Evolutionary conservation across 1,140 invertebrate species (phyloP).

Genomic region (Plectus sambesii): DNA sequence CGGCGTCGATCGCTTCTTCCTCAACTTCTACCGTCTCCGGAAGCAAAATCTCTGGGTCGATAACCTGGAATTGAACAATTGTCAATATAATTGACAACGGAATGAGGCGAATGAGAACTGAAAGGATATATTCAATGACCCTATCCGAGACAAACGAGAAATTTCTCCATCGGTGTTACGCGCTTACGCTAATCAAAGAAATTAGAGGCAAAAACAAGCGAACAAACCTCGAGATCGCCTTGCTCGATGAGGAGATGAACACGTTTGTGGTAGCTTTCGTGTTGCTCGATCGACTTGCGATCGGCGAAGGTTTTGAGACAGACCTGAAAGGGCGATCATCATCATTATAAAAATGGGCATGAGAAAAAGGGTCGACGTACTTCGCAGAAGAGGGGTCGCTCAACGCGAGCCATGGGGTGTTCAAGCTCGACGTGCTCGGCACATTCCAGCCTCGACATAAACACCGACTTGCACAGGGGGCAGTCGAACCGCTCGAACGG

Average conservation of each 20-base stretch:
- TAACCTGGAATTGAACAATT: slow-evolving; percentile 6
- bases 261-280: slow-evolving; percentile 42
- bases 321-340: slow-evolving; percentile 25
- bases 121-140: no score
- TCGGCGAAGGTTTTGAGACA: slow-evolving; percentile 37
- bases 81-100: no score
- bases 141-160: no score
- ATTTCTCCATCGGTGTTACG: background rate
- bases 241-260: slow-evolving; percentile 26
- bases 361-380: slow-evolving; percentile 17
- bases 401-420: slow-evolving; percentile 26
- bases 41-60: slow-evolving; percentile 25
- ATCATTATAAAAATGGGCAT: slow-evolving; percentile 4
- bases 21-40: slow-evolving; percentile 18
- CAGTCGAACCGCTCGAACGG: slow-evolving; percentile 43
- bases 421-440: slow-evolving; percentile 35
- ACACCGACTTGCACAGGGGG: slow-evolving; percentile 36
- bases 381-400: slow-evolving; percentile 42
- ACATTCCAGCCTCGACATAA: slow-evolving; percentile 38
- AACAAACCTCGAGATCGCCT: slow-evolving; percentile 24
- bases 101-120: no score
- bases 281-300: slow-evolving; percentile 36
- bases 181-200: no score
- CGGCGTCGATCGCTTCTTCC: slow-evolving; percentile 1
- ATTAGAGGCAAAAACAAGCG: background rate